phyloP scores from a whole-genome alignment of 2,888 invertebrate genomes.

The Alviniconcha strummeri region DNA sequence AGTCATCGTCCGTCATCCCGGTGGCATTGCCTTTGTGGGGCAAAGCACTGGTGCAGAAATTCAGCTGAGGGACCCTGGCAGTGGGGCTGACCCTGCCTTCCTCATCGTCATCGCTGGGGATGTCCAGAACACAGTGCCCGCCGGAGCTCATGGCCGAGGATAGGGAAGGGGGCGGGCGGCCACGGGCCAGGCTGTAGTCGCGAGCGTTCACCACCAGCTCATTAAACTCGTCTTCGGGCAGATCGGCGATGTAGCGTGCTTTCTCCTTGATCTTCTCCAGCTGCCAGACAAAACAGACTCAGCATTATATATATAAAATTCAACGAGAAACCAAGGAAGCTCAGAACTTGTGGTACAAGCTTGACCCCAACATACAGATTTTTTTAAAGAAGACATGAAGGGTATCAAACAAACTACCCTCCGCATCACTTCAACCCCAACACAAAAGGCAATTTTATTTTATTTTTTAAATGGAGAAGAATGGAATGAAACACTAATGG shows the following conservation, averaged over 20 bases:
- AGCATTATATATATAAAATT: too few species aligned
- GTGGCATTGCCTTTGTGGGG: background rate
- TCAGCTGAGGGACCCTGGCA: background rate
- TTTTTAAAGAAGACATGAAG: too few species aligned
- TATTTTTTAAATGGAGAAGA: too few species aligned
- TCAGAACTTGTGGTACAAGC: too few species aligned
- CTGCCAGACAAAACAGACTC: slow-evolving; percentile 40
- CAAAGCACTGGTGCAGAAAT: background rate
- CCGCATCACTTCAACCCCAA: too few species aligned
- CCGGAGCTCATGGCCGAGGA: slow-evolving; percentile 8
- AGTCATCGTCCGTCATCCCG: slow-evolving; percentile 17
- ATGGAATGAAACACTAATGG: too few species aligned
- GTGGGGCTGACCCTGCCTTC: background rate
- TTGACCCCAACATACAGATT: too few species aligned
- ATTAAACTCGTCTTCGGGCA: slow-evolving; percentile 62
- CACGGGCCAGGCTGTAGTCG: slow-evolving; percentile 59
- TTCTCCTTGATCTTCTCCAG: slow-evolving; percentile 58
- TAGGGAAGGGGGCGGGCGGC: slow-evolving; percentile 30
- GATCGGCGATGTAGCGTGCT: slow-evolving; percentile 58
- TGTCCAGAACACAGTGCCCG: slow-evolving; percentile 16
- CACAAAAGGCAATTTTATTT: too few species aligned
- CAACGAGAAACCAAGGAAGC: too few species aligned
- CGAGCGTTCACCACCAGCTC: slow-evolving; percentile 58
- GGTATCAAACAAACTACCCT: too few species aligned
- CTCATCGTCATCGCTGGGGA: slow-evolving; percentile 30